Conservation (phyloP, 2,797 vertebrate species). For the Peromyscus aztecus region DNA sequence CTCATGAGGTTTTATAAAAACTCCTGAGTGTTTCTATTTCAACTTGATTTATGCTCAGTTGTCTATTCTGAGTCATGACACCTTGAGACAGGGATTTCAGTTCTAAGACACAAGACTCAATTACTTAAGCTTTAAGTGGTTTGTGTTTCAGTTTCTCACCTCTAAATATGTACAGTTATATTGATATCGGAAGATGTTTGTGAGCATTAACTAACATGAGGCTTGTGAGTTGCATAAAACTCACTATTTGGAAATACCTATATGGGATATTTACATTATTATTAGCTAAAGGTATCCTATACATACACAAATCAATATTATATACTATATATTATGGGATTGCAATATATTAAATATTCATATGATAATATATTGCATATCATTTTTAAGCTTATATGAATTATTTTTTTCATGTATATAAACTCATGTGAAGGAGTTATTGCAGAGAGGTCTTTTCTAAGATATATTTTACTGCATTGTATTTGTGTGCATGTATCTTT, state of each 20-base stretch:
- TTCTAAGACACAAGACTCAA: conserved; percentile 14
- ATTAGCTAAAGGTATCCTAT: background rate
- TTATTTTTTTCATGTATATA: background rate
- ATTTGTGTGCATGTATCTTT: background rate
- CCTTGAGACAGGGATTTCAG: conserved; percentile 14
- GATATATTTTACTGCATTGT: background rate
- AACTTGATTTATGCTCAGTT: background rate
- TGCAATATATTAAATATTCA: background rate
- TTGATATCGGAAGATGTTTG: background rate
- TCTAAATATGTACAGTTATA: background rate
- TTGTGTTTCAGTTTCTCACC: background rate
- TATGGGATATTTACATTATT: background rate
- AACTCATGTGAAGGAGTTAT: background rate
- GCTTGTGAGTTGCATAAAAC: background rate
- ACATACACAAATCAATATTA: background rate
- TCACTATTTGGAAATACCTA: background rate
- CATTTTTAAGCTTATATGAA: background rate
- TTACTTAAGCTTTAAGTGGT: background rate
- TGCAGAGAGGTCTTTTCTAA: background rate
- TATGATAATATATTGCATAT: background rate
- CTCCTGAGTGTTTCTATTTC: background rate
- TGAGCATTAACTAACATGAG: conserved; percentile 30
- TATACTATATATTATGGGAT: background rate
- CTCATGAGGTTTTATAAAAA: background rate
- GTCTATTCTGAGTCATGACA: background rate